A percentile compares a stretch with the other conserved stretches of the same genome.
Evolutionary conservation across 2,888 invertebrate genomes (phyloP).

Genomic region (Drosophila limbata): DNA sequence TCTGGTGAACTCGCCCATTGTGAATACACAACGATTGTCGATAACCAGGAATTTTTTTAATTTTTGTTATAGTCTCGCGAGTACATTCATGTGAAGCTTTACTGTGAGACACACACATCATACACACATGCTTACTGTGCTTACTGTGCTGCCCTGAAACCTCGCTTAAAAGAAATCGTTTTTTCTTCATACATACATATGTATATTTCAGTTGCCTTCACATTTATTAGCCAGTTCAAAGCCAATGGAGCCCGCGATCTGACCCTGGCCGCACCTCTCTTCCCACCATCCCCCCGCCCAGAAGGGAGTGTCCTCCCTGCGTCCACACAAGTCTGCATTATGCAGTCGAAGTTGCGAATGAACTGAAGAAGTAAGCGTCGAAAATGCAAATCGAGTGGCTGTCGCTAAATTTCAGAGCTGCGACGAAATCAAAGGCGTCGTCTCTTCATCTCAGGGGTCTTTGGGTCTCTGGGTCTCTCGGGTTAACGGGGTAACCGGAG

Average conservation of each 20-base stretch:
- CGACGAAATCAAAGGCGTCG: constrained; percentile 1
- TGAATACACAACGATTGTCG: no score
- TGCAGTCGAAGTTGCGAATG: constrained; percentile 11
- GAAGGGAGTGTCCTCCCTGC: neutral
- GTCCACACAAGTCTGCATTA: neutral
- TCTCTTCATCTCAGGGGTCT: neutral
- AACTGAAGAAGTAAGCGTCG: constrained; percentile 13
- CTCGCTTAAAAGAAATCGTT: neutral
- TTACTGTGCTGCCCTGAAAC: neutral
- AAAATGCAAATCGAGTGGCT: constrained; percentile 68
- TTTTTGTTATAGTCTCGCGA: no score
- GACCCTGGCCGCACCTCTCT: constrained; percentile 27
- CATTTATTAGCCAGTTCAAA: constrained; percentile 64
- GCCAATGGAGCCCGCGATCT: constrained; percentile 4
- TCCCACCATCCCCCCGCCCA: neutral
- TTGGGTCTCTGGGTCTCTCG: neutral
- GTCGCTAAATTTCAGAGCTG: neutral
- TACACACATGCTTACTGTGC: neutral
- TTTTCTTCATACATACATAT: neutral
- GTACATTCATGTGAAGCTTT: neutral
- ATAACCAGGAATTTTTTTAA: no score
- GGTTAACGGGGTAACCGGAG: constrained; percentile 6
- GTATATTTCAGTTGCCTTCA: constrained; percentile 8
- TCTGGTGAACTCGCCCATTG: no score
- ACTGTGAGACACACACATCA: constrained; percentile 19